Base-by-base conservation (phyloP, 2,888 invertebrate genomes). In the Cepaea hortensis region DNA sequence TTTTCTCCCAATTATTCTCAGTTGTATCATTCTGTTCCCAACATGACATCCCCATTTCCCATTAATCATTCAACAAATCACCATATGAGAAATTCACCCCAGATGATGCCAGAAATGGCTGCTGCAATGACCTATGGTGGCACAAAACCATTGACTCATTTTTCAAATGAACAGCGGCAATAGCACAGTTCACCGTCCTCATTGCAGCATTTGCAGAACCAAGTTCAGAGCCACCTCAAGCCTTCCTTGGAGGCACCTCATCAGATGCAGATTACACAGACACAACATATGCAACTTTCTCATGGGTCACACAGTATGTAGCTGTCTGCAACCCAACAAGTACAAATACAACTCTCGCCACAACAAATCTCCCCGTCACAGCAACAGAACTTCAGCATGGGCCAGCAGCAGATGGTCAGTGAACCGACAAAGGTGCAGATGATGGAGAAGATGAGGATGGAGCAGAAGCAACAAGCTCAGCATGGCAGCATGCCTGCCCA, bases 201-300 rank as follows among this genome's bases (percentile, higher is more conserved):
- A 23, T 88, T 93, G 62, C 93, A 93, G 89, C 93, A 93, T 89
- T 89, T 93, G 85, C 90, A 91, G n/a, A n/a, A n/a, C n/a, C n/a
- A n/a, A n/a, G n/a, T n/a, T n/a, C n/a, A n/a, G 89, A 91, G 91
- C 85, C 97, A 97, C 94, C 97, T 98, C 95, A 97, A 97, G 93
- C 97, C 97, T 94, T 61, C 85, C 13, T 15, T 75, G 15, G 97
- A 97, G 85, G 97, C 97, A 94, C 97, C 89, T 61, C 91, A 91
- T 76, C 92, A 97, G 94, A 95, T 98, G 94, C 97, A 98, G 94
- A 97, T 98, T 91, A 96, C 96, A 90, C 97, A 97, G 93, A 97
- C 97, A 61, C 98, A 98, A 95, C 95, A 95, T 87, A 93, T 95
- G 92, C 94, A 97, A 87, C 90, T 93, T 62, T 90, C 92, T 0